Conservation (phyloP, 2,797 vertebrate species). For the Siniperca obscura region DNA sequence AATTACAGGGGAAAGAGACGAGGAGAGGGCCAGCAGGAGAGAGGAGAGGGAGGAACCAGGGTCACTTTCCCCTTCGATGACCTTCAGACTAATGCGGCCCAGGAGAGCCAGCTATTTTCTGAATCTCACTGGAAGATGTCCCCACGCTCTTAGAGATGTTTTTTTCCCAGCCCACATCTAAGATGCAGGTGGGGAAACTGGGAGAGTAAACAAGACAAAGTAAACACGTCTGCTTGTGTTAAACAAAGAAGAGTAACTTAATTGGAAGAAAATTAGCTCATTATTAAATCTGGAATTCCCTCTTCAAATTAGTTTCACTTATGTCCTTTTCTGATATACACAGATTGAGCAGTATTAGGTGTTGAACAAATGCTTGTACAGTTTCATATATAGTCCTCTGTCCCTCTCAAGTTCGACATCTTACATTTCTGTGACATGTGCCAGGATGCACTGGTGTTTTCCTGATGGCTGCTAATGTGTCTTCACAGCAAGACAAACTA, state of each 20-base stretch:
- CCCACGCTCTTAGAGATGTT: constrained; percentile 44
- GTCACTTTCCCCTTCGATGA: constrained; percentile 81
- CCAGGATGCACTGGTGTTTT: neutral
- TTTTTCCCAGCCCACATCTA: constrained; percentile 26
- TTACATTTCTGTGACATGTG: neutral
- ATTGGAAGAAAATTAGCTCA: constrained; percentile 17
- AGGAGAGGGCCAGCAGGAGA: constrained; percentile 68
- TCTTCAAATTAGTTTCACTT: constrained; percentile 22
- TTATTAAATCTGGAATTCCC: constrained; percentile 19
- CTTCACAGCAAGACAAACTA: constrained; percentile 18
- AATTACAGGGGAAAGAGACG: constrained; percentile 78
- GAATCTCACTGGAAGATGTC: constrained; percentile 76
- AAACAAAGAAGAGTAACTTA: constrained; percentile 29
- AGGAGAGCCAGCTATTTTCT: constrained; percentile 80
- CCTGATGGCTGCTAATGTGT: constrained; percentile 23
- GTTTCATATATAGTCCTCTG: neutral
- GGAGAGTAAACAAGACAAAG: constrained; percentile 20
- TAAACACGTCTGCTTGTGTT: constrained; percentile 45
- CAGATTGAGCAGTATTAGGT: neutral
- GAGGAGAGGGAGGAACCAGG: constrained; percentile 68
- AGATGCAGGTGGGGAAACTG: constrained; percentile 49
- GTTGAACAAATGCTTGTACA: neutral
- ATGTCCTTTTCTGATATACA: neutral
- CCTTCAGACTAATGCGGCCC: constrained; percentile 84
- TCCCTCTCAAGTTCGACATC: neutral